These are phyloP conservation scores for Poeciliopsis turrubarensis DNA, from an alignment of 2,113 vertebrate species.

Conservation along the genomic window DNA sequence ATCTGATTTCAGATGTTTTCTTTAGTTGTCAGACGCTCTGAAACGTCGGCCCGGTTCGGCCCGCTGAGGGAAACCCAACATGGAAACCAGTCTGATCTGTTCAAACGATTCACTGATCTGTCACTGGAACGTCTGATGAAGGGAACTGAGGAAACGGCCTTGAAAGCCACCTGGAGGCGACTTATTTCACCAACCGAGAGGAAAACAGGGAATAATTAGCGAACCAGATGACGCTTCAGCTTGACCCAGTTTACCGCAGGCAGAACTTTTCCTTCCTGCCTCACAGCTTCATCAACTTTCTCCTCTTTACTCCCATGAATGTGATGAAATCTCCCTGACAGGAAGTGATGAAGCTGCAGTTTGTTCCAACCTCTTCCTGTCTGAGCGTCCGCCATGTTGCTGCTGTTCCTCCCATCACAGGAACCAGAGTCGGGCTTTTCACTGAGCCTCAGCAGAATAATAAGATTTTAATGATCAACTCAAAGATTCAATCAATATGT, in stretches of 20 bases:
- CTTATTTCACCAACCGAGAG: too few relatives aligned
- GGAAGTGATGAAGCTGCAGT: too few relatives aligned
- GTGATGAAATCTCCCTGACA: neutral
- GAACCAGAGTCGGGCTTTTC: neutral
- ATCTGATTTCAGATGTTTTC: too few relatives aligned
- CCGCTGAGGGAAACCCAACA: too few relatives aligned
- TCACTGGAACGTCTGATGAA: too few relatives aligned
- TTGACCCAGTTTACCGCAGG: neutral
- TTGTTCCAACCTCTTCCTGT: too few relatives aligned
- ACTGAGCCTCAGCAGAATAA: conserved; percentile 17
- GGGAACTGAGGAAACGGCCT: neutral
- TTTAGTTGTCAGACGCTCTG: too few relatives aligned
- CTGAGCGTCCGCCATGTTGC: too few relatives aligned
- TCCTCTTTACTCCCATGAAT: neutral
- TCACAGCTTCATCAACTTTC: too few relatives aligned
- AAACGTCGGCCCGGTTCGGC: too few relatives aligned
- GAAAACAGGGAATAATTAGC: neutral
- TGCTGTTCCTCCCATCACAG: conserved; percentile 14
- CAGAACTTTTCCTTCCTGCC: neutral
- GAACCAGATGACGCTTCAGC: neutral
- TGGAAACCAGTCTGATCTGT: too few relatives aligned
- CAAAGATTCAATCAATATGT: neutral
- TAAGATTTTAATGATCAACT: conserved; percentile 8
- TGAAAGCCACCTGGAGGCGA: neutral
- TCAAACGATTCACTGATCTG: too few relatives aligned